Evolutionary conservation across 2,797 vertebrate genomes (phyloP), one percentile per base, ranked within the genome.

Genomic region (Enteromius fasciolatus): DNA sequence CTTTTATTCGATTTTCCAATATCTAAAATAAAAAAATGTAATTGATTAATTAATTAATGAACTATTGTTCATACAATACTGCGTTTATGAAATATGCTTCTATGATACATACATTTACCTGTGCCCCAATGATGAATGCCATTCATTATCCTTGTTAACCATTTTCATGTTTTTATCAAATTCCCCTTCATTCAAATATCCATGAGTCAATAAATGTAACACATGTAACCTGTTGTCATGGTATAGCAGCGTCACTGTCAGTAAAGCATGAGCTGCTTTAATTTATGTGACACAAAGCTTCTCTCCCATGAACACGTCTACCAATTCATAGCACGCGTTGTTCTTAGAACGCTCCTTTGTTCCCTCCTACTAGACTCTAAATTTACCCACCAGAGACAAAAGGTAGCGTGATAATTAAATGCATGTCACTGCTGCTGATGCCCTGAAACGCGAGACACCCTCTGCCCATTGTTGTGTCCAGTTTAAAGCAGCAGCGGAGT

Each of bases 351-450:
- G 69, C 74, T 61, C 61, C 66, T 72, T 86, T 80, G 81, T 87
- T 83, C 70, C 39, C 80, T 50, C 80, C 68, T 52, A 67, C 39
- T 23, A 85, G 68, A 81, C 85, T 91, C 90, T 93, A 93, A 92
- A 92, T 90, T 91, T 94, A 92, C 44, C 83, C 67, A 2, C 36
- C 12, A 33, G 70, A 18, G 72, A 92, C 88, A 92, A 91, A 90
- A 87, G 87, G 85, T 68, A 77, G 76, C 64, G 89, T 67, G 89
- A 90, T 91, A 89, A 92, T 88, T 83, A 52, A 90, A 59, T 17
- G 41, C 50, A 81, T 78, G 76, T 83, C 59, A 72, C n/a, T 74
- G 36, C 41, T 41, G 31, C 54, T 61, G 28, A 78, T 76, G 85
- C 76, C 86, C 36, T 86, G 91, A 90, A 91, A 93, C 87, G 86